Percentiles rank a stretch among this genome's conserved stretches.
These are phyloP conservation scores for Nothoprocta perdicaria DNA, from an alignment of 2,113 vertebrate genomes.

Conservation along the genomic window DNA sequence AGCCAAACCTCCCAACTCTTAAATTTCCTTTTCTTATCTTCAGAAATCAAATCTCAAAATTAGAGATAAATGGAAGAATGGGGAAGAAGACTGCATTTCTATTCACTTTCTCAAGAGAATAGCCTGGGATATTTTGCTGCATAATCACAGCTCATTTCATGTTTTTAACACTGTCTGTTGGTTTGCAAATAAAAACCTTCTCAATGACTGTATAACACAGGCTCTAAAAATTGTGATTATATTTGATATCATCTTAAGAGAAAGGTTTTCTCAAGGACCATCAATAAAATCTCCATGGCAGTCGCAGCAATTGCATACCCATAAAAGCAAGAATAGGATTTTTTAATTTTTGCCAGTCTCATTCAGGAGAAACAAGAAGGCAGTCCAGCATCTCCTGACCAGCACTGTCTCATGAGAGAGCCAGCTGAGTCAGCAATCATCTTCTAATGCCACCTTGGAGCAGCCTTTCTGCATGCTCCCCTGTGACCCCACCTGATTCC, in stretches of 20 bases:
- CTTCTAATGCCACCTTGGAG: not conserved
- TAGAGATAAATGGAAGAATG: not conserved
- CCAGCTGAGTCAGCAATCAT: rapidly evolving
- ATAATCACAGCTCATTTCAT: not conserved
- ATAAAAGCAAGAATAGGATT: not conserved
- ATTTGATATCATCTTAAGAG: not conserved
- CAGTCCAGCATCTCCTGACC: not conserved
- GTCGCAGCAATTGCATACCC: not conserved
- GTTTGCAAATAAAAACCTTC: not conserved
- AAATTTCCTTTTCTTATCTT: not conserved
- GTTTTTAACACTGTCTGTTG: not conserved
- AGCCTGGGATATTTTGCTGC: not conserved
- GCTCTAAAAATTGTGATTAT: not conserved
- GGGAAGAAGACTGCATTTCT: not conserved
- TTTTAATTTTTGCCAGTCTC: not conserved
- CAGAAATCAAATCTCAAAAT: not conserved
- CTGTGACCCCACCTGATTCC: not conserved
- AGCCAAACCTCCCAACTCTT: not conserved
- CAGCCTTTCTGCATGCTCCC: not conserved
- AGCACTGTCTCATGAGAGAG: not conserved
- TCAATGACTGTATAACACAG: not conserved
- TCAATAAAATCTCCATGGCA: not conserved
- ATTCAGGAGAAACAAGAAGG: not conserved
- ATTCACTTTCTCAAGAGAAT: not conserved
- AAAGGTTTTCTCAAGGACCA: slow-evolving; percentile 12